Evolutionary conservation across 2,113 vertebrate species (phyloP).

Genomic region (Genyomyrus donnyi): DNA sequence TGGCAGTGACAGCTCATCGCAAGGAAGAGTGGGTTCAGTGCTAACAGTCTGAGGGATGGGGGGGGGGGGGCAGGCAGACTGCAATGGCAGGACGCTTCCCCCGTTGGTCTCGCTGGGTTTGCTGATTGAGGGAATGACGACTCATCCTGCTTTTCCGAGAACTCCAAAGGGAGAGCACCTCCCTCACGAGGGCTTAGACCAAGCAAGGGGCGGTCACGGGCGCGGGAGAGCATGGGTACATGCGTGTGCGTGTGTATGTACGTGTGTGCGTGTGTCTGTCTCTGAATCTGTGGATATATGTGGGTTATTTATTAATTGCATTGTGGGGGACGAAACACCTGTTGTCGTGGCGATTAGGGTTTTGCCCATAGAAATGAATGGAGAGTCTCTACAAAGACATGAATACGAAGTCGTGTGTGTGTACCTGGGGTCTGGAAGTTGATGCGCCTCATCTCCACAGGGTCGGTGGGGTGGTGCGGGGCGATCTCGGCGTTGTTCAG

Average conservation of each 20-base stretch:
- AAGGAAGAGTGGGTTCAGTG: neutral
- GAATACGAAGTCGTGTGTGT: neutral
- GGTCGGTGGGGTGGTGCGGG: conserved; percentile 91
- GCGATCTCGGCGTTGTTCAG: conserved; percentile 89
- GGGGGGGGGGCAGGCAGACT: neutral
- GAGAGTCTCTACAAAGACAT: neutral
- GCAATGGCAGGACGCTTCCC: too few relatives aligned
- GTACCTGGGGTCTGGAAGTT: conserved; percentile 97
- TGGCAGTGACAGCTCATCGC: neutral
- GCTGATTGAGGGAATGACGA: neutral
- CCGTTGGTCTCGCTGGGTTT: neutral
- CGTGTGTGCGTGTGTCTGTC: neutral
- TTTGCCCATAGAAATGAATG: neutral
- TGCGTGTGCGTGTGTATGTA: neutral
- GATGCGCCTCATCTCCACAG: conserved; percentile 93
- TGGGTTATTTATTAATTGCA: neutral
- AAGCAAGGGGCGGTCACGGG: neutral
- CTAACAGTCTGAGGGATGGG: neutral
- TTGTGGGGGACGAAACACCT: neutral
- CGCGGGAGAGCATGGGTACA: neutral
- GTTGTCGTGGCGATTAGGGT: neutral
- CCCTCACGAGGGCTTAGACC: neutral
- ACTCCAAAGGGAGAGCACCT: neutral
- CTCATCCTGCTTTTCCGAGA: neutral
- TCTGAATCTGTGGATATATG: neutral